Base-by-base conservation (phyloP, 2,888 invertebrate genomes). In the Tuta absoluta region DNA sequence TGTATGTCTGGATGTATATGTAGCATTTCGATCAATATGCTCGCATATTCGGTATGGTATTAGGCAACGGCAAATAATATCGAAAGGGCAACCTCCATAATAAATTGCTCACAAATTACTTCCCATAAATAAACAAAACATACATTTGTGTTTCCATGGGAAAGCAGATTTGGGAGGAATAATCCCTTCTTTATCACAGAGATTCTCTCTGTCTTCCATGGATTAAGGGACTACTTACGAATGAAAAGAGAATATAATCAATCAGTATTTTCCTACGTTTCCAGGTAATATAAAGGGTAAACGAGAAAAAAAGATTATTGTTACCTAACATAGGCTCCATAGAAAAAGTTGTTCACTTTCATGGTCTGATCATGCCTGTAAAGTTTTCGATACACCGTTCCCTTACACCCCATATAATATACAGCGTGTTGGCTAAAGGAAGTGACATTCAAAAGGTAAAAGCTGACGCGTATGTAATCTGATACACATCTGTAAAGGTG, bases 41-140 rank as follows among this genome's bases (percentile, higher is more conserved):
- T 41, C 8, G n/a, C n/a, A 12, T 14, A 14, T 14, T 45, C 5
- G 5, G 2, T 45, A 19, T 21, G 8, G 0, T 19, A 51, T 19
- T 21, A 10, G 51, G 2, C 51, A 19, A 23, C 11, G 11, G 8
- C 8, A 51, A 51, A 51, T 23, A 51, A 45, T 45, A 45, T 45
- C 17, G 45, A 17, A 45, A 45, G 45, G 11, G 7, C 1, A 1
- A 5, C 11, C 17, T 17, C 17, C 17, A 45, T 45, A 45, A 45
- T 45, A 3, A 45, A 45, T 45, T 45, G n/a, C 45, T n/a, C 17
- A 45, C 45, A 45, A 45, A 45, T 45, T n/a, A 53, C 23, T 23
- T 53, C 51, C 51, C 51, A 23, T 53, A 53, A 53, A 53, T 53
- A 53, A 53, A 23, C 23, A 5, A 11, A 53, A 53, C 23, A 53